Evolutionary conservation across 2,113 vertebrate species (phyloP).

Genomic region (Tupaia chinensis): DNA sequence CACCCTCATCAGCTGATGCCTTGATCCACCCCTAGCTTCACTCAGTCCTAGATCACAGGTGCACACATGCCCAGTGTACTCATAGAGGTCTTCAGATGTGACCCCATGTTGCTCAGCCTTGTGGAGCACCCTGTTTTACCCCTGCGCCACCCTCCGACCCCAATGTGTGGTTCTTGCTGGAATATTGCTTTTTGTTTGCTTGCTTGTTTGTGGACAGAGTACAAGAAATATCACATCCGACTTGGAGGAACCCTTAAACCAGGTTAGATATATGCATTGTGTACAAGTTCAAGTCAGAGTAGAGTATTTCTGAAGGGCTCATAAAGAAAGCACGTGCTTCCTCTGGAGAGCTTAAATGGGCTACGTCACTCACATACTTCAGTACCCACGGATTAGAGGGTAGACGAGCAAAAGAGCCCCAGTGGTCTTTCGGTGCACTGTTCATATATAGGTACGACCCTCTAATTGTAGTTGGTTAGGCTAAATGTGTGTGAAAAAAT

Average conservation of each 20-base stretch:
- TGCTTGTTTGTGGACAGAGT: conserved; percentile 40
- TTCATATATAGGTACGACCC: neutral
- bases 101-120: no score
- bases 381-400: conserved; percentile 45
- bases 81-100: no score
- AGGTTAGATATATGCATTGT: conserved; percentile 18
- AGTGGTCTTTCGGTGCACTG: conserved; percentile 1
- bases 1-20: no score
- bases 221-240: neutral
- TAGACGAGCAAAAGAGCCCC: conserved; percentile 20
- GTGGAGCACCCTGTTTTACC: no score
- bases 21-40: no score
- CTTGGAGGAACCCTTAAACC: conserved; percentile 45
- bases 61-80: no score
- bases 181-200: conserved; percentile 1
- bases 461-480: conserved; percentile 59
- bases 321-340: conserved; percentile 47
- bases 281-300: conserved; percentile 35
- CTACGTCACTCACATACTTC: conserved; percentile 48
- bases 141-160: no score
- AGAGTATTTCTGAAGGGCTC: conserved; percentile 54
- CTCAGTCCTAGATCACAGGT: no score
- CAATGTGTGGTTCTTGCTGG: neutral
- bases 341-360: conserved; percentile 61
- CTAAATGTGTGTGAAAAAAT: conserved; percentile 57